Percentiles rank a stretch among this genome's conserved stretches.
These are phyloP conservation scores for Drosophila nigricruria DNA, from an alignment of 2,888 invertebrate genomes.

Conservation along the genomic window DNA sequence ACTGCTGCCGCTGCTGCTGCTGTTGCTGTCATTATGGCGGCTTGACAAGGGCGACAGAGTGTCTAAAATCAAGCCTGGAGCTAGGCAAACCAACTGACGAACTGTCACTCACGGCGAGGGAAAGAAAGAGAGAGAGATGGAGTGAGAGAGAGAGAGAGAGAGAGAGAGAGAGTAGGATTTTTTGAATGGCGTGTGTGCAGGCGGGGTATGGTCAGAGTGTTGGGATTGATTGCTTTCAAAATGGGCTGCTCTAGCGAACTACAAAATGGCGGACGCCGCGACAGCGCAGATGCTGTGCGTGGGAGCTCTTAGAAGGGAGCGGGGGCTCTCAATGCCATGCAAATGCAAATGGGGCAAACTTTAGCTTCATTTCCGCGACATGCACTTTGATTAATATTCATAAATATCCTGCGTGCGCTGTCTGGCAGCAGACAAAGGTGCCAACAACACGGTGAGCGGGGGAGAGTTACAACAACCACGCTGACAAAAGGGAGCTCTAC, in stretches of 20 bases:
- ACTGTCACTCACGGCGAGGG: conserved; percentile 69
- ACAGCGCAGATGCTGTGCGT: conserved; percentile 30
- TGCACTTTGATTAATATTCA: conserved; percentile 76
- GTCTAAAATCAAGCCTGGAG: conserved; percentile 66
- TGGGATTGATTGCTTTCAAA: conserved; percentile 76
- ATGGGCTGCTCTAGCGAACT: conserved; percentile 49
- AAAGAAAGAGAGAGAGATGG: conserved; percentile 4
- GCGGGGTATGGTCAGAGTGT: conserved; percentile 17
- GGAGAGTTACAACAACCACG: conserved; percentile 9
- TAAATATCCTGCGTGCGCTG: conserved; percentile 65
- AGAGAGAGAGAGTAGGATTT: conserved; percentile 16
- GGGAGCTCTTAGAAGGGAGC: conserved; percentile 13
- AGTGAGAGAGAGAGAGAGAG: conserved; percentile 1
- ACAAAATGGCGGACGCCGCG: conserved; percentile 57
- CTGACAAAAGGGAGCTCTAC: conserved; percentile 23
- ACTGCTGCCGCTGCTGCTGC: conserved; percentile 27
- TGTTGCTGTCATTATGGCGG: conserved; percentile 69
- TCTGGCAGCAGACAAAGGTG: conserved; percentile 43
- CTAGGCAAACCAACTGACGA: conserved; percentile 65
- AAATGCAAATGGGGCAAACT: conserved; percentile 49
- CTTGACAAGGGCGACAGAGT: conserved; percentile 48
- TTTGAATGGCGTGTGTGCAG: conserved; percentile 59
- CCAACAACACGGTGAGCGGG: conserved; percentile 17
- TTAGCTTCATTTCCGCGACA: conserved; percentile 61
- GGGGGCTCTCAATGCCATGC: conserved; percentile 19